Base-by-base conservation (phyloP, 2,888 invertebrate genomes). In the Euzetes globulus region DNA sequence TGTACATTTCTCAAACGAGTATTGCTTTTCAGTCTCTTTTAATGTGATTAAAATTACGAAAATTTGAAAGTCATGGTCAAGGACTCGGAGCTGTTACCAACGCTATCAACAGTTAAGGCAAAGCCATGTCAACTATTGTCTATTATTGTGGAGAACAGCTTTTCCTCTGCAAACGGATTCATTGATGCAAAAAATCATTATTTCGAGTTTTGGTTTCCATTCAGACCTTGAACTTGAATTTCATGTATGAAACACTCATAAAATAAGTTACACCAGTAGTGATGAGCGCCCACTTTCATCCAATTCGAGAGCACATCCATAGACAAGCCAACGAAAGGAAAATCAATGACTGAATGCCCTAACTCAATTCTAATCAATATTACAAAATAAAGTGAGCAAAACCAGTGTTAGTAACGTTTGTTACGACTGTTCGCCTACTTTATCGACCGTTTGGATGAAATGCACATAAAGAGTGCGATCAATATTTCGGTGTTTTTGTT, bases 171-270 rank as follows among this genome's bases (percentile, higher is more conserved):
- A n/a, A 50, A 27, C 13, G 27, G 13, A 58, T 58, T 58, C 65
- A 65, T 37, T 65, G 65, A 37, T 63, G 22, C 65, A 65, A 37
- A 65, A 65, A 37, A 7, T 41, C 29, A 63, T 37, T 63, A 37
- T 65, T 65, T 33, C 11, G 1, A 19, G 17, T n/a, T 33, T 65
- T 37, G 37, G 33, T 65, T 65, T 65, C 41, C 65, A 65, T 41
- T 65, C 22, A 65, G 65, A 65, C 65, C 65, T 65, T 65, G 65
- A 65, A 65, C 65, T 65, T 65, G 65, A 65, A 41, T 15, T n/a
- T 65, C n/a, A 58, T 27, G 1, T 1, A 1, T 7, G 55, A 58
- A 17, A 58, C 29, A 17, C 1, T 29, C 58, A 15, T 27, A 29
- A 22, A 58, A 58, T 29, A 29, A 29, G 58, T 58, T 58, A 58